Evolutionary conservation across 2,113 vertebrate species (phyloP).

Genomic region (Isichthys henryi): DNA sequence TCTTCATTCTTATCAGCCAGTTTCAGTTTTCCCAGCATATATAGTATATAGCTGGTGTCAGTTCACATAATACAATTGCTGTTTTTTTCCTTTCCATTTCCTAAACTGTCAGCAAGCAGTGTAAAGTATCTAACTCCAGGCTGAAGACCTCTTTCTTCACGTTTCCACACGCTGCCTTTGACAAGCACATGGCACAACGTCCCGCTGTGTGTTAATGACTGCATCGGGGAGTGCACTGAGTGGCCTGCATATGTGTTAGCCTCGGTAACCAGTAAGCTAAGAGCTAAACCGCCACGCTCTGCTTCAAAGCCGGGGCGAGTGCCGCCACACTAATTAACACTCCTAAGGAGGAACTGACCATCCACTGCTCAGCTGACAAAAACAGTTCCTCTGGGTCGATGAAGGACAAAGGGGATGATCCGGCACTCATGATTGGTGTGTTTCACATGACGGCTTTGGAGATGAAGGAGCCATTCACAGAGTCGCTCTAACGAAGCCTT

Average conservation of each 20-base stretch:
- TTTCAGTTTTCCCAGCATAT: background rate
- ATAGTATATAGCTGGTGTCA: background rate
- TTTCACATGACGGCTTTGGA: background rate
- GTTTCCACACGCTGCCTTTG: background rate
- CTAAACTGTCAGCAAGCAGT: background rate
- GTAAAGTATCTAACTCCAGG: background rate
- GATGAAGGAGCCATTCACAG: background rate
- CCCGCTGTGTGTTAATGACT: background rate
- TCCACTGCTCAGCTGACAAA: background rate
- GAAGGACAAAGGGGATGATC: background rate
- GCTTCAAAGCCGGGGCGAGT: background rate
- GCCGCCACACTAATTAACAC: background rate
- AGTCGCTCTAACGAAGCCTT: background rate
- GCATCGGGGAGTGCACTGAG: background rate
- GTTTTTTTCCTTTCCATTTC: background rate
- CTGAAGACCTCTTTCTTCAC: background rate
- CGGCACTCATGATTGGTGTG: background rate
- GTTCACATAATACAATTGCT: background rate
- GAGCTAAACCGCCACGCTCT: background rate
- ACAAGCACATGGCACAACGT: background rate
- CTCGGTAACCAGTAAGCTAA: background rate
- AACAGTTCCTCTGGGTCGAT: constrained; percentile 13
- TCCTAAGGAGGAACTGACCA: background rate
- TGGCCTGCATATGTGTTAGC: background rate
- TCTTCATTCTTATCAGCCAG: background rate